A percentile compares a stretch with the other conserved stretches of the same genome.
Evolutionary conservation across 2,888 invertebrate genomes (phyloP).

Genomic region (Tinea semifulvella): DNA sequence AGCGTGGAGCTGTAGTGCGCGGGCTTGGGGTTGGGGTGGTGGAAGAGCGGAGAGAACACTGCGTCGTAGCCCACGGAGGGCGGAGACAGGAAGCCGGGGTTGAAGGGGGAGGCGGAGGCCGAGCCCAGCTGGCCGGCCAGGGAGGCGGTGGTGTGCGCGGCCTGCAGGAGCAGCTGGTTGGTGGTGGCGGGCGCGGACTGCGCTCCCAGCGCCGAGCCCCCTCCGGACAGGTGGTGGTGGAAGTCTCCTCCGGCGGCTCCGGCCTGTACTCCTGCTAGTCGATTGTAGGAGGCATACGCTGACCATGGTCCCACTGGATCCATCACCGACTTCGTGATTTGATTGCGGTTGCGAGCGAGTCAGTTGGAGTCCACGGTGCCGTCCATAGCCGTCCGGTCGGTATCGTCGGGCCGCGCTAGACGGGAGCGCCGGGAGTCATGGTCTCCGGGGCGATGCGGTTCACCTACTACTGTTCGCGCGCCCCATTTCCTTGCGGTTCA

Average conservation of each 20-base stretch:
- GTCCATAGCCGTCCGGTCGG: no score
- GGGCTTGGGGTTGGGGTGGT: constrained; percentile 79
- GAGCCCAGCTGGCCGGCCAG: constrained; percentile 71
- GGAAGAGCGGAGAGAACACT: constrained; percentile 84
- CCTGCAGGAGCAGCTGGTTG: constrained; percentile 73
- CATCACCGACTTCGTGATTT: constrained; percentile 72
- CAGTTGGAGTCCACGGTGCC: constrained; percentile 59
- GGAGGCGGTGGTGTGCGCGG: constrained; percentile 68
- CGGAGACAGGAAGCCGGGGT: constrained; percentile 78
- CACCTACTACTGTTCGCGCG: not conserved
- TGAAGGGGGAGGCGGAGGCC: constrained; percentile 71
- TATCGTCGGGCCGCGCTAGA: no score
- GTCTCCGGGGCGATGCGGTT: constrained; percentile 22
- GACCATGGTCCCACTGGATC: constrained; percentile 93
- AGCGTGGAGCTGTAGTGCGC: constrained; percentile 74
- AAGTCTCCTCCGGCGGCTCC: constrained; percentile 73
- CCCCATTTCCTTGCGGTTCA: constrained; percentile 47
- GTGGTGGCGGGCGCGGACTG: constrained; percentile 71
- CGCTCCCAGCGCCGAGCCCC: constrained; percentile 59
- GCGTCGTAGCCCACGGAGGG: constrained; percentile 82
- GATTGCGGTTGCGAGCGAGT: constrained; percentile 48
- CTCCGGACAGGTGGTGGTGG: constrained; percentile 73
- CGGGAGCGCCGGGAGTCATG: constrained; percentile 43
- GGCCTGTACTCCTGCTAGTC: constrained; percentile 76
- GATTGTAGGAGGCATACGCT: constrained; percentile 84